Base-by-base conservation (phyloP, 2,888 invertebrate species). In the Nomada ruficornis region DNA sequence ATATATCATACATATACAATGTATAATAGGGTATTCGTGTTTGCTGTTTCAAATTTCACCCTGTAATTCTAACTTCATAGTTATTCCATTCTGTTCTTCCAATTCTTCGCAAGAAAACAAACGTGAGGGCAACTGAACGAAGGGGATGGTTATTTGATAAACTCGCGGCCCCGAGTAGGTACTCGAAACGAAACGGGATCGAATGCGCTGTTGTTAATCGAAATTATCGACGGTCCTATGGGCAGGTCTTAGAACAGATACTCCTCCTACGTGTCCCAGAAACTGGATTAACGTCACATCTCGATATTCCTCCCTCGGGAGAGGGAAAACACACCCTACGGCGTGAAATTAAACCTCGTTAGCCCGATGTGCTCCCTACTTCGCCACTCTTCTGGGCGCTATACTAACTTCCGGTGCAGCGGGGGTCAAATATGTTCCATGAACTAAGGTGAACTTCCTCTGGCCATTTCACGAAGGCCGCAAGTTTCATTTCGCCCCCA, bases 211-310 rank as follows among this genome's bases (percentile, higher is more conserved):
- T 42, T 47, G 47, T 47, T 47, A 47, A 52, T 44, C 44, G 60
- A 55, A 72, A 75, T 85, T 76, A 79, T 75, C 84, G 73, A 76
- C 74, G 79, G 81, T 83, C 81, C 81, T 36, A 69, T 77, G 62
- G 60, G 10, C 54, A 62, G 29, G 36, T 59, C 50, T 23, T 26
- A 10, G 65, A 67, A 79, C 63, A 76, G 79, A 42, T 72, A 75
- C 60, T 13, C 60, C 36, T 42, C 29, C 64, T 69, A 36, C 57
- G 52, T 59, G 5, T n/a, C 36, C 70, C 69, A 85, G 84, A 86
- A 90, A 89, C 86, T 85, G 88, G 83, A 90, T 91, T 90, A 91
- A 88, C 78, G 89, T 91, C 91, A 76, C 82, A 80, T 85, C 67
- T 63, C 85, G 82, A 89, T 89, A 89, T 90, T 89, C 86, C 82